Evolutionary conservation across 2,888 invertebrate genomes (phyloP).

Genomic region (Odontomyia ornata): DNA sequence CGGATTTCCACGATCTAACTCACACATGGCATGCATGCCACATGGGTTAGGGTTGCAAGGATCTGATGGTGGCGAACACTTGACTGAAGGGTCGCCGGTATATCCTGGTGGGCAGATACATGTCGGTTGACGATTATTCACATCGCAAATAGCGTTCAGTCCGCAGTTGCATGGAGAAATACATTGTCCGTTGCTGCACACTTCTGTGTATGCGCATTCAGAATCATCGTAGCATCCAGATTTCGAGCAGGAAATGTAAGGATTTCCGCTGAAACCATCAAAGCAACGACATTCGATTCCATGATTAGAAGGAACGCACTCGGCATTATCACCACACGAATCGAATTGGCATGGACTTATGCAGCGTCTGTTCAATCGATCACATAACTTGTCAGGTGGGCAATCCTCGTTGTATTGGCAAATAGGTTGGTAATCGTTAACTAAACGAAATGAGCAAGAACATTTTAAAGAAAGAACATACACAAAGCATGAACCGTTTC

Average conservation of each 20-base stretch:
- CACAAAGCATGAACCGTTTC: neutral
- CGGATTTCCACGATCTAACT: slow-evolving; percentile 84
- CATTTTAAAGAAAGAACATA: slow-evolving; percentile 11
- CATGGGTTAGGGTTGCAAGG: slow-evolving; percentile 88
- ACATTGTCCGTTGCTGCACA: slow-evolving; percentile 81
- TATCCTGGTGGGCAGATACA: slow-evolving; percentile 87
- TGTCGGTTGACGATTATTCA: slow-evolving; percentile 78
- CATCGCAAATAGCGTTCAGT: slow-evolving; percentile 81
- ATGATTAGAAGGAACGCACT: slow-evolving; percentile 79
- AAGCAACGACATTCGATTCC: slow-evolving; percentile 80
- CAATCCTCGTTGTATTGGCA: slow-evolving; percentile 93
- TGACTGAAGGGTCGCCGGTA: slow-evolving; percentile 76
- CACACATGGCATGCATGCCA: slow-evolving; percentile 84
- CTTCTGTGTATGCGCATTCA: slow-evolving; percentile 78
- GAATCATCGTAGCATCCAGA: slow-evolving; percentile 76
- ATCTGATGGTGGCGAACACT: slow-evolving; percentile 78
- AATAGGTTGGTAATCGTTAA: slow-evolving; percentile 67
- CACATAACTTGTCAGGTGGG: slow-evolving; percentile 85
- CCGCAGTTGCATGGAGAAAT: slow-evolving; percentile 83
- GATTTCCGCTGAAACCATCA: slow-evolving; percentile 78
- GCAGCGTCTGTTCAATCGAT: slow-evolving; percentile 83
- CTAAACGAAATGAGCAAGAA: slow-evolving; percentile 56
- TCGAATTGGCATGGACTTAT: slow-evolving; percentile 83
- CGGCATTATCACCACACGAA: slow-evolving; percentile 83
- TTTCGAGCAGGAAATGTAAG: slow-evolving; percentile 74